These are phyloP conservation scores for Thymallus thymallus DNA, from an alignment of 2,113 vertebrate species.

Conservation along the genomic window DNA sequence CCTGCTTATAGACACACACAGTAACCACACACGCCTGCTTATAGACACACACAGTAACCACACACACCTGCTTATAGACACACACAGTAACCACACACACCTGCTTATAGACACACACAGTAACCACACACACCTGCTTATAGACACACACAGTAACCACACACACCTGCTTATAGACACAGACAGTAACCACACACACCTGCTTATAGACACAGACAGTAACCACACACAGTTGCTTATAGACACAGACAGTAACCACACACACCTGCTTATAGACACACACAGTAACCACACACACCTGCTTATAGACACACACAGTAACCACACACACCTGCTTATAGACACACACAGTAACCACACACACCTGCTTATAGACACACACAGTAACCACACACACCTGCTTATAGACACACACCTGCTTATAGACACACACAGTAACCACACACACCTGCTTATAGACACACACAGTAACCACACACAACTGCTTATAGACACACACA, in stretches of 20 bases:
- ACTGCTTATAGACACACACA: slow-evolving; percentile 83
- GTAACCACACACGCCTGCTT: slow-evolving; percentile 80
- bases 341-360: slow-evolving; percentile 32
- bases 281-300: slow-evolving; percentile 74
- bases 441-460: slow-evolving; percentile 88
- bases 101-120: slow-evolving; percentile 79
- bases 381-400: slow-evolving; percentile 77
- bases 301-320: slow-evolving; percentile 62
- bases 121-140: slow-evolving; percentile 80
- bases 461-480: slow-evolving; percentile 58
- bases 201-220: slow-evolving; percentile 74
- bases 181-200: slow-evolving; percentile 70
- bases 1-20: slow-evolving; percentile 83
- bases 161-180: slow-evolving; percentile 90
- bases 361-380: slow-evolving; percentile 90
- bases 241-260: slow-evolving; percentile 29
- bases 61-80: slow-evolving; percentile 88
- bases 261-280: slow-evolving; percentile 90
- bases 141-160: slow-evolving; percentile 31
- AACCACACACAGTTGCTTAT: slow-evolving; percentile 65
- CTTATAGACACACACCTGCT: too few species aligned
- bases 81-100: slow-evolving; percentile 66
- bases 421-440: slow-evolving; percentile 33
- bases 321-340: slow-evolving; percentile 83
- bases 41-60: slow-evolving; percentile 33